These are phyloP conservation scores for Hydrotaea diabolus DNA, from an alignment of 2,888 invertebrate species.

Conservation along the genomic window DNA sequence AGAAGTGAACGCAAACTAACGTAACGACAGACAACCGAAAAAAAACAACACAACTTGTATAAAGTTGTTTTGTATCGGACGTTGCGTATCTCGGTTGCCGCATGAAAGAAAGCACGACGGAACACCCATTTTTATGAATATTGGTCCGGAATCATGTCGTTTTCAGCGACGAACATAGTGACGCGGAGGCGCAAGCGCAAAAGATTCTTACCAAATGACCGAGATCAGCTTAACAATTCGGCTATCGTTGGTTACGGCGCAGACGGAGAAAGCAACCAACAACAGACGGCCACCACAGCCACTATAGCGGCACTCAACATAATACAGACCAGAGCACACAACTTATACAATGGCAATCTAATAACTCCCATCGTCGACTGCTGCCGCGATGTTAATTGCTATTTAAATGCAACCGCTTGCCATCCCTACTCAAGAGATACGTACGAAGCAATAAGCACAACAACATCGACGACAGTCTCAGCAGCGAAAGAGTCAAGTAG, in stretches of 20 bases:
- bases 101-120: constrained; percentile 12
- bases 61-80: constrained; percentile 4
- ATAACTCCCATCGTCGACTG: constrained; percentile 70
- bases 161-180: constrained; percentile 64
- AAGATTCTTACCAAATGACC: constrained; percentile 67
- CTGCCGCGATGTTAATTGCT: constrained; percentile 77
- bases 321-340: constrained; percentile 52
- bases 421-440: constrained; percentile 27
- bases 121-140: constrained; percentile 21
- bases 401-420: constrained; percentile 71
- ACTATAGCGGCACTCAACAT: constrained; percentile 53
- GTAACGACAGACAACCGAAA: constrained; percentile 69
- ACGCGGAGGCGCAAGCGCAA: constrained; percentile 75
- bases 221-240: constrained; percentile 52
- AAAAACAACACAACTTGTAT: constrained; percentile 44
- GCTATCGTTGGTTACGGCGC: constrained; percentile 59
- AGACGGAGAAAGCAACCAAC: constrained; percentile 73
- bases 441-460: no score
- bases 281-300: constrained; percentile 58
- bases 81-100: neutral
- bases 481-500: constrained; percentile 40
- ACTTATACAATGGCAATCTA: constrained; percentile 62
- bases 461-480: no score
- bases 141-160: constrained; percentile 70
- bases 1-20: constrained; percentile 2